Evolutionary conservation across 2,888 invertebrate species (phyloP), one percentile per base, ranked within the genome.

Genomic region (Deilephila porcellus): DNA sequence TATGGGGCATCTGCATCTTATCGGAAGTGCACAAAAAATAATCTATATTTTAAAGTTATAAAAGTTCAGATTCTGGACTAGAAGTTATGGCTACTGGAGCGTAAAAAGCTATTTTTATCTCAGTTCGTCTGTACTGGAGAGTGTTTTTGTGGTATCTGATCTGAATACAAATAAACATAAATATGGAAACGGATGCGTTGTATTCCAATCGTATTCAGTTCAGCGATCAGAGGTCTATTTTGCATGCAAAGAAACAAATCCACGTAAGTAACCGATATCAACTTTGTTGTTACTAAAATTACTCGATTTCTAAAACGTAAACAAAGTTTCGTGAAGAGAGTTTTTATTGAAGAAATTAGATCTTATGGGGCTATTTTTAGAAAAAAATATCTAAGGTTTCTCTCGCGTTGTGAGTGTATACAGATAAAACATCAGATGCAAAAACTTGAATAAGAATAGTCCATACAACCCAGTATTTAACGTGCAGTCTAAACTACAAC

Each of bases 161-260:
- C 20, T 17, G 52, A 67, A 67, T 67, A 67, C 67, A 25, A 52
- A 67, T 67, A 52, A 25, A 67, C 25, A 17, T 67, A 52, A 67
- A n/a, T 73, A 63, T 74, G 74, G 60, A 71, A 71, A 76, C 62
- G 74, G 70, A 56, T 56, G 73, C 71, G 63, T 63, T 73, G 72
- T 74, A 74, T 76, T 77, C 74, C 56, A 73, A 25, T 73, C 62
- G 75, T 70, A 77, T 73, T 74, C 71, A 70, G 74, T 72, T 63
- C 53, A 45, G 56, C 75, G 32, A 62, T 34, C 71, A 63, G 67
- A 72, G 45, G 37, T 71, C 74, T 79, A 73, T 74, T 79, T 78
- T 76, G 78, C 78, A 79, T 79, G 77, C 79, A 78, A 78, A 73
- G 63, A 72, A 73, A 76, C 70, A 75, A 73, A 67, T 25, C 25